Base-by-base conservation (phyloP, 1,140 invertebrate genomes). In the Chelonus insularis region DNA sequence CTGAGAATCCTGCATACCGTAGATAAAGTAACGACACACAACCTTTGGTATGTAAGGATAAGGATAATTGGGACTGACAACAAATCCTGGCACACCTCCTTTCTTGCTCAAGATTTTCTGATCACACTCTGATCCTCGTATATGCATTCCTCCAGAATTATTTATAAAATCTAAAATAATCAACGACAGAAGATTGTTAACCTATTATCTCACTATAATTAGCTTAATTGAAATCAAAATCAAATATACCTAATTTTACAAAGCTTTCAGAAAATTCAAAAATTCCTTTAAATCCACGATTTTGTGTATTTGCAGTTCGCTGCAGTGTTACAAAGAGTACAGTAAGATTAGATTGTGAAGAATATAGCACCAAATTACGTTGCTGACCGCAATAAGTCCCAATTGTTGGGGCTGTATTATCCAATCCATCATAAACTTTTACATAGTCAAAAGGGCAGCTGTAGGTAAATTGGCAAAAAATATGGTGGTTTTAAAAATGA, bases 401-500 rank as follows among this genome's bases (percentile, higher is more conserved):
- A 75, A 99, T 97, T 69, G 95, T 88, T 32, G 94, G 91, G 67
- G 90, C 88, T 45, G 87, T 85, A 77, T 90, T 91, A 72, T 92
- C 88, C 54, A 88, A 83, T 60, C 97, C 97, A 83, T 99, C 97
- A 82, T 93, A 97, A 57, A 99, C 90, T 83, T 94, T 94, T 60
- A 99, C 90, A 82, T 91, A 95, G 84, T 99, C 97, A 85, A 98
- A 97, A 56, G 97, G 97, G 85, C 97, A 99, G 78, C 97, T 99
- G n/a, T n/a, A n/a, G n/a, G n/a, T n/a, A n/a, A 80, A 80, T 69
- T 52, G 14, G 4, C 4, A 45, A 34, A 34, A 34, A 51, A 21
- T 21, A 4, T 3, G 20, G 34, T 21, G 69, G 4, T 62, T 60
- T 14, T 32, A 12, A 55, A n/a, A n/a, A n/a, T n/a, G n/a, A n/a